Percentiles rank a stretch among this genome's conserved stretches.
Evolutionary conservation across 1,140 invertebrate genomes (phyloP).

Genomic region (Ceratosolen fusciceps): DNA sequence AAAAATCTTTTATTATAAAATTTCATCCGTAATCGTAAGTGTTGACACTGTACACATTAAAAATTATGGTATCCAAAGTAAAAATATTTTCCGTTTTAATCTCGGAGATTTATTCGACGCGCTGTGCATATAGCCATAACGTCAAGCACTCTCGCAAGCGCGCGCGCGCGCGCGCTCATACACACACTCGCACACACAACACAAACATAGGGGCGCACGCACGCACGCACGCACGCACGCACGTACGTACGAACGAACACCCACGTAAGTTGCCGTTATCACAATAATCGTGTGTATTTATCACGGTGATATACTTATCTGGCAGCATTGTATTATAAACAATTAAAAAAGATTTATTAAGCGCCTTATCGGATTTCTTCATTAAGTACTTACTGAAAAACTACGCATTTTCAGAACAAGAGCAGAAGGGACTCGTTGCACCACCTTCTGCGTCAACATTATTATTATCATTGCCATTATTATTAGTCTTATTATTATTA

Average conservation of each 20-base stretch:
- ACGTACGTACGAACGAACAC: background rate
- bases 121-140: background rate
- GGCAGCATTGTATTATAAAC: conserved; percentile 7
- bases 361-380: background rate
- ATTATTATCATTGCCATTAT: no score
- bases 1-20: conserved; percentile 47
- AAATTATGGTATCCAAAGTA: conserved; percentile 31
- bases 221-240: conserved; percentile 1
- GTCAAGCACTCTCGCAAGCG: background rate
- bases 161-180: background rate
- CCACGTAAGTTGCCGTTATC: conserved; percentile 33
- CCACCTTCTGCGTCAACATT: no score
- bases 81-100: conserved; percentile 48
- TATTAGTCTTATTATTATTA: no score
- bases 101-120: conserved; percentile 7
- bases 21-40: conserved; percentile 1
- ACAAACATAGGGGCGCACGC: background rate
- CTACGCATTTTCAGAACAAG: background rate
- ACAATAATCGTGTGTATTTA: conserved; percentile 30
- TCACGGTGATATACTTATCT: conserved; percentile 30
- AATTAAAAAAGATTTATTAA: conserved; percentile 17
- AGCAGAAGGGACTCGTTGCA: no score
- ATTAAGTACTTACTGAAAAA: conserved; percentile 22
- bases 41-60: conserved; percentile 14
- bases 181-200: conserved; percentile 7